phyloP scores from a whole-genome alignment of 2,797 vertebrate species.

The Xiphorhynchus erythropygius region DNA sequence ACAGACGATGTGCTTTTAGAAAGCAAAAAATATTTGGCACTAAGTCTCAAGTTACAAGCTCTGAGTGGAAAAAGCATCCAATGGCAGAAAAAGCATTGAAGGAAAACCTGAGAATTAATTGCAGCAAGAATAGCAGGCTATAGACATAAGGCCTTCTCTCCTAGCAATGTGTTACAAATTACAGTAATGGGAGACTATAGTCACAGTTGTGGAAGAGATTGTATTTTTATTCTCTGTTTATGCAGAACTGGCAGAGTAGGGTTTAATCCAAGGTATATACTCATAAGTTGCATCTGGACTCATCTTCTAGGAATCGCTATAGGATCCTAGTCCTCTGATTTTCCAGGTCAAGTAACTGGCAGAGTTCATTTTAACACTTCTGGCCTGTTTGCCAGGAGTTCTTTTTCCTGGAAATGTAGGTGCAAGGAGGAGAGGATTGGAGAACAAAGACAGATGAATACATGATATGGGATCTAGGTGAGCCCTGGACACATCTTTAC shows the following conservation, averaged over 20 bases:
- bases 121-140: neutral
- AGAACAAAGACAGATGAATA: neutral
- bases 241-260: neutral
- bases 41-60: neutral
- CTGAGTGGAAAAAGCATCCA: neutral
- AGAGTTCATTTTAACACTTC: neutral
- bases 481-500: neutral
- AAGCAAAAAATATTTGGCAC: neutral
- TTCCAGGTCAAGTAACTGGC: neutral
- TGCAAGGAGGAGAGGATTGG: neutral
- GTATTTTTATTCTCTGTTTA: neutral
- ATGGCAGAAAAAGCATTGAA: neutral
- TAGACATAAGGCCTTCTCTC: neutral
- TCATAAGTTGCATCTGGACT: neutral
- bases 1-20: neutral
- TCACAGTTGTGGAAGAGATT: neutral
- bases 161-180: neutral
- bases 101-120: neutral
- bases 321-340: neutral
- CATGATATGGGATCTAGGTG: neutral
- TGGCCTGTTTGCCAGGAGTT: neutral
- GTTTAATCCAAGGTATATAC: neutral
- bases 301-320: neutral
- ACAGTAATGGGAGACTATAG: neutral
- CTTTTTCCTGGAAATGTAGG: neutral